Base-by-base conservation (phyloP, 2,888 invertebrate species). In the Eurytoma californica region DNA sequence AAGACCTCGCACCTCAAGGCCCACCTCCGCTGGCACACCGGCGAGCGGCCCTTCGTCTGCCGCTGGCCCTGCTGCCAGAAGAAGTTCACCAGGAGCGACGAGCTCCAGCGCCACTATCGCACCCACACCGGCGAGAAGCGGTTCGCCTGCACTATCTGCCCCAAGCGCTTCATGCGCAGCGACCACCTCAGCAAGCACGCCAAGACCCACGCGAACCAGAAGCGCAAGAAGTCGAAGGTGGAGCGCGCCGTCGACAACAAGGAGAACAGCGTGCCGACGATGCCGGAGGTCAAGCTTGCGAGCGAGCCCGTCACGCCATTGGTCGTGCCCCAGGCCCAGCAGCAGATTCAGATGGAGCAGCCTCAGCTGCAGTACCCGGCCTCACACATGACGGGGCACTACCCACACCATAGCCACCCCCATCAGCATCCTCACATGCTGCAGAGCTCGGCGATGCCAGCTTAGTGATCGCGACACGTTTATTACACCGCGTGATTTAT, bases 1-100 rank as follows among this genome's bases (percentile, higher is more conserved):
- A 98, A 98, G 90, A 97, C 97, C 0, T 97, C 97, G 0, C 98
- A 98, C 88, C 90, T 98, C 81, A 97, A 97, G 90, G 97, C 97
- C 0, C 97, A 97, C 89, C 92, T 97, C 3, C 86, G 98, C 69
- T 97, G 97, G 97, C 98, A 98, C 88, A 96, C 96, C 0, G 97
- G 97, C 0, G 98, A 98, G 87, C 92, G 97, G 12, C 98, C 98
- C 0, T 98, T 97, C 88, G 94, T 95, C 0, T 98, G 98, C 91
- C 94, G 94, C 87, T 97, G 96, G 96, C 88, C 96, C 73, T 95
- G 95, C 85, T 98, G 98, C 88, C 96, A 96, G 7, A 97, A 97
- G 88, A 92, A 95, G 3, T 98, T 98, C 91, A 97, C 97, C 1
- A 93, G 98, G 72, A 97, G 97, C 53, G 97, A 98, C 88, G 97